phyloP scores from a whole-genome alignment of 2,888 invertebrate genomes.

The Ornithoptera alexandrae region DNA sequence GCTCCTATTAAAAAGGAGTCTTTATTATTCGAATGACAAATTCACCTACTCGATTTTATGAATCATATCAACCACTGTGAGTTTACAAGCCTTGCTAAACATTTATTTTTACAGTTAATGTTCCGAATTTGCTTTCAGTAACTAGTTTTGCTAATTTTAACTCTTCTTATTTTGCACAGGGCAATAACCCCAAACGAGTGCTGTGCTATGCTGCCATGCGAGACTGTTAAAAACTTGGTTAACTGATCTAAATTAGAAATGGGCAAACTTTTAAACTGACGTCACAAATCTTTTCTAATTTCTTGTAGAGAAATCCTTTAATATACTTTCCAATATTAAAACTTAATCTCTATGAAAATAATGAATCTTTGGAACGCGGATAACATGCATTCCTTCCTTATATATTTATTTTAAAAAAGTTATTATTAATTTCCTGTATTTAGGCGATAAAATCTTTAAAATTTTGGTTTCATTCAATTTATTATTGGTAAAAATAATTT shows the following conservation, averaged over 20 bases:
- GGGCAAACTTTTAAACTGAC: neutral
- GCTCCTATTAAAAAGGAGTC: neutral
- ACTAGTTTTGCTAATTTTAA: slow-evolving; percentile 46
- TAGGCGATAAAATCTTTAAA: no score
- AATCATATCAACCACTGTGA: neutral
- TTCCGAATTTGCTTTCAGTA: slow-evolving; percentile 49
- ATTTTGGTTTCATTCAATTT: no score
- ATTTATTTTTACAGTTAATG: slow-evolving; percentile 25
- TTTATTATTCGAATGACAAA: neutral
- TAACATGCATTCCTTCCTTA: no score
- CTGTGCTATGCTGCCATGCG: slow-evolving; percentile 36
- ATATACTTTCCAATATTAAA: no score
- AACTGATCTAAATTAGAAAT: slow-evolving; percentile 16
- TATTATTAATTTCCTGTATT: no score
- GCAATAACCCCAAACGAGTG: slow-evolving; percentile 46
- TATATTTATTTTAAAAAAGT: no score
- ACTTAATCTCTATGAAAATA: no score
- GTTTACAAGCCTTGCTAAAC: neutral
- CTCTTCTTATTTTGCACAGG: slow-evolving; percentile 37
- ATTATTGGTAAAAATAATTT: no score
- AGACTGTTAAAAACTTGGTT: slow-evolving; percentile 28
- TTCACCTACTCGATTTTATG: slow-evolving; percentile 32
- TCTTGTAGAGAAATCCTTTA: no score
- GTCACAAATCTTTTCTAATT: neutral
- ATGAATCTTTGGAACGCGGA: no score